Percentiles rank a stretch among this genome's conserved stretches.
These are phyloP conservation scores for Acleris laterana DNA, from an alignment of 2,888 invertebrate species.

Conservation along the genomic window DNA sequence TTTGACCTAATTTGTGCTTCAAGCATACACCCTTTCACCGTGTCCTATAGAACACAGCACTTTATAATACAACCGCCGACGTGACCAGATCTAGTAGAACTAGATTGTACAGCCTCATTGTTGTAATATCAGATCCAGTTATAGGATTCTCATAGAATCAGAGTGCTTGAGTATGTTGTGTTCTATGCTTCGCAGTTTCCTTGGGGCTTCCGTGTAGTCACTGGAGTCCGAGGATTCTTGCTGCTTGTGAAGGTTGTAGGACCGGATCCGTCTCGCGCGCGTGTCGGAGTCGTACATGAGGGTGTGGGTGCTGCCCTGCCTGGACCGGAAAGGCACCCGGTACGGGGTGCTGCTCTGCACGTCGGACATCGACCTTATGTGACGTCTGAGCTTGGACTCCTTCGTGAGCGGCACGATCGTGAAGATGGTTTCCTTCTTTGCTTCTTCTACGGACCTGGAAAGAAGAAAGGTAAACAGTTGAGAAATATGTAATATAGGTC, in stretches of 20 bases:
- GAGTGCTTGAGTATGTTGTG: slow-evolving; percentile 74
- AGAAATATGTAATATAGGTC: background rate
- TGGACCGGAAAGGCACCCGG: slow-evolving; percentile 65
- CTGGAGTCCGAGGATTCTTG: slow-evolving; percentile 75
- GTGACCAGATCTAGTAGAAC: slow-evolving; percentile 45
- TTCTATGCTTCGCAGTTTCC: slow-evolving; percentile 64
- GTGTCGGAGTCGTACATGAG: slow-evolving; percentile 77
- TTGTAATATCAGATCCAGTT: slow-evolving; percentile 43
- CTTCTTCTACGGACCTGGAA: slow-evolving; percentile 72
- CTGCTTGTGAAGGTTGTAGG: slow-evolving; percentile 58
- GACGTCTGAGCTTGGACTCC: slow-evolving; percentile 70
- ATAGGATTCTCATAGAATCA: slow-evolving; percentile 78
- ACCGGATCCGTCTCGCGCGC: slow-evolving; percentile 61
- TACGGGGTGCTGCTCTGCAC: slow-evolving; percentile 78
- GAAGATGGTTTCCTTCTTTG: slow-evolving; percentile 54
- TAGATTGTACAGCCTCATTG: slow-evolving; percentile 64
- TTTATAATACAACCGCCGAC: slow-evolving; percentile 16
- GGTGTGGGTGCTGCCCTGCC: slow-evolving; percentile 64
- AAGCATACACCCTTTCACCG: slow-evolving; percentile 13
- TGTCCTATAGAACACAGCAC: slow-evolving; percentile 26
- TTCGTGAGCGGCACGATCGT: slow-evolving; percentile 69
- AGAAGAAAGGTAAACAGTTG: slow-evolving; percentile 39
- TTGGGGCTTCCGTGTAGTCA: slow-evolving; percentile 62
- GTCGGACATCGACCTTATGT: slow-evolving; percentile 79
- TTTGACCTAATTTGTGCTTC: slow-evolving; percentile 21